A percentile compares a stretch with the other conserved stretches of the same genome.
Conservation (phyloP, 2,888 invertebrate species). For the Drosophila lacicola region DNA sequence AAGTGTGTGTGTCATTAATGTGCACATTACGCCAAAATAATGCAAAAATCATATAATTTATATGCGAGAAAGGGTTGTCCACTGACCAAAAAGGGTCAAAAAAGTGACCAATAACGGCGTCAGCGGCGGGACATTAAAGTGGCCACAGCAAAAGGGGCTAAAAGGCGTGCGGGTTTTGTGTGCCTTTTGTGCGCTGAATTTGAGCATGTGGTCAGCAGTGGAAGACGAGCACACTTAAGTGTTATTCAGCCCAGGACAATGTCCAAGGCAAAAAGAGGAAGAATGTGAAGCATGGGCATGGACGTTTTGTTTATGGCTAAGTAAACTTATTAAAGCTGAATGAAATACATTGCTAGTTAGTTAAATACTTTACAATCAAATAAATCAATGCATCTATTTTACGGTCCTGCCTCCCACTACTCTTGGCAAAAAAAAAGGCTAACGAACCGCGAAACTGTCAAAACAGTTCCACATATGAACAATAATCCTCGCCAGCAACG, state of each 20-base stretch:
- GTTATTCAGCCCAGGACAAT: constrained; percentile 30
- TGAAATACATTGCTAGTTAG: background rate
- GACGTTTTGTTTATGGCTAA: background rate
- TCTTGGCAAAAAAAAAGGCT: constrained; percentile 31
- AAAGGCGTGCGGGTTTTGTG: constrained; percentile 58
- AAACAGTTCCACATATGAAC: constrained; percentile 73
- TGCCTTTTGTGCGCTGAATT: constrained; percentile 62
- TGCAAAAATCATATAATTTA: constrained; percentile 79
- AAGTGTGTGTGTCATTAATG: constrained; percentile 75
- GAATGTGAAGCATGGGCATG: background rate
- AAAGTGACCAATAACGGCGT: constrained; percentile 54
- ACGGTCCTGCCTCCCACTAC: no score
- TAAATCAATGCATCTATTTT: background rate
- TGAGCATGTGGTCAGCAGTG: constrained; percentile 69
- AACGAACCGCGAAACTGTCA: constrained; percentile 81
- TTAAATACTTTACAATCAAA: background rate
- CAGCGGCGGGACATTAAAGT: constrained; percentile 59
- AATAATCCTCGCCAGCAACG: constrained; percentile 27
- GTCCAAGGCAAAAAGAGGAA: background rate
- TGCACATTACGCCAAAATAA: constrained; percentile 79
- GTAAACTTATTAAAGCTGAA: constrained; percentile 18
- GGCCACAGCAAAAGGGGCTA: constrained; percentile 64
- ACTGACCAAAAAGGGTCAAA: constrained; percentile 15
- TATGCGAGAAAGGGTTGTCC: constrained; percentile 57
- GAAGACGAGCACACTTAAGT: constrained; percentile 44